A percentile compares a stretch with the other conserved stretches of the same genome.
phyloP scores from a whole-genome alignment of 1,140 invertebrate species.

The Portunus trituberculatus region DNA sequence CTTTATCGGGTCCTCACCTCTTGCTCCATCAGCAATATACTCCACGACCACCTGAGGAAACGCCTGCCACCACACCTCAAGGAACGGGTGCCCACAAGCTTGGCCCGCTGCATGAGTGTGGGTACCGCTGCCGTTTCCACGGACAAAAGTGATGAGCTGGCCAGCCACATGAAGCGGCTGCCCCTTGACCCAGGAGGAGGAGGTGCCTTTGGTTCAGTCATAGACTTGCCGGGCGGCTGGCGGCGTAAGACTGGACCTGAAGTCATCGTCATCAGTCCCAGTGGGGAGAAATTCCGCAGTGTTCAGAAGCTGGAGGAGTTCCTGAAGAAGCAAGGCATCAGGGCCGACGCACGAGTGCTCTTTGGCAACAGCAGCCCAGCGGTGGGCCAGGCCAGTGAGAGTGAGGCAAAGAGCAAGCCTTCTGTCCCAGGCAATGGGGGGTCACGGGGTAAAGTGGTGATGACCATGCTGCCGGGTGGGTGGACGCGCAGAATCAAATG shows the following conservation, averaged over 20 bases:
- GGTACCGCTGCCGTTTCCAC: background rate
- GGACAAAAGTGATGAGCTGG: constrained; percentile 49
- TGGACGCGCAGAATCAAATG: constrained; percentile 76
- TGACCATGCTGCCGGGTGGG: constrained; percentile 75
- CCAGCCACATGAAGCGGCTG: constrained; percentile 63
- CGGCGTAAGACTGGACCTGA: constrained; percentile 73
- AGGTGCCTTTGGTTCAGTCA: constrained; percentile 73
- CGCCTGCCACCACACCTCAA: constrained; percentile 67
- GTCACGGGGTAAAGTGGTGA: constrained; percentile 65
- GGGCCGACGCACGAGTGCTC: constrained; percentile 75
- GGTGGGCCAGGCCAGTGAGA: background rate
- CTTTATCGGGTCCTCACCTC: constrained; percentile 64
- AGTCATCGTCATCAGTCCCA: constrained; percentile 74
- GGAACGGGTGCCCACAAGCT: constrained; percentile 73
- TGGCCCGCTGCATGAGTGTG: constrained; percentile 72
- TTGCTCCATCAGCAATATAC: constrained; percentile 71
- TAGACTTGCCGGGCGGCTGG: constrained; percentile 77
- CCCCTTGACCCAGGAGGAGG: constrained; percentile 68
- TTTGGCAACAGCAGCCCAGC: constrained; percentile 72
- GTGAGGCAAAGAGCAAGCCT: constrained; percentile 32
- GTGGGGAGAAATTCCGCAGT: constrained; percentile 76
- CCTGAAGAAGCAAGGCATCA: constrained; percentile 72
- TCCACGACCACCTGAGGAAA: constrained; percentile 75
- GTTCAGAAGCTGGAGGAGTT: constrained; percentile 76
- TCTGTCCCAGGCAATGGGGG: constrained; percentile 18